Percentiles rank a stretch among this genome's conserved stretches.
phyloP scores from a whole-genome alignment of 1,140 invertebrate genomes.

The Procambarus virginalis region DNA sequence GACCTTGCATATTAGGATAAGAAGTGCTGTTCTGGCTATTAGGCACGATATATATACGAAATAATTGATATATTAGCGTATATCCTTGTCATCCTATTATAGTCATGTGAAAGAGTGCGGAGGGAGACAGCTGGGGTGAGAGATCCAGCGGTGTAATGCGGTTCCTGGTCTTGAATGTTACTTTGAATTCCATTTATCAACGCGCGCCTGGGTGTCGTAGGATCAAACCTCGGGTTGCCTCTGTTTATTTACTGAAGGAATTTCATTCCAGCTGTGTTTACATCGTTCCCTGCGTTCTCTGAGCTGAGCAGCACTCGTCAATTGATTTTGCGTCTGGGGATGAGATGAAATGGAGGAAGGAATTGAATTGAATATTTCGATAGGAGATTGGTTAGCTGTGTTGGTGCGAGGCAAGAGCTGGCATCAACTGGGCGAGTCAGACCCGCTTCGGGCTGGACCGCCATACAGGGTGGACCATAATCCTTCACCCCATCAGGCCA shows the following conservation, averaged over 20 bases:
- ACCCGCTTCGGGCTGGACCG: conserved; percentile 13
- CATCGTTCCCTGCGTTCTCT: not conserved
- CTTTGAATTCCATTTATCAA: conserved; percentile 12
- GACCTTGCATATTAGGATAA: too few relatives aligned
- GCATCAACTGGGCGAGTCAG: conserved; percentile 40
- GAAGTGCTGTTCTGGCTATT: too few relatives aligned
- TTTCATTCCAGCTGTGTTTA: not conserved
- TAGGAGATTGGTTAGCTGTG: not conserved
- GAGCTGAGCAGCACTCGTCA: not conserved
- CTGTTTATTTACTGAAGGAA: not conserved
- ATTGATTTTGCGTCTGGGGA: not conserved
- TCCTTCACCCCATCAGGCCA: not conserved
- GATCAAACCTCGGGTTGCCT: not conserved
- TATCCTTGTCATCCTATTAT: not conserved
- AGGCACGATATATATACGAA: too few relatives aligned
- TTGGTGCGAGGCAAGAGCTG: conserved; percentile 25
- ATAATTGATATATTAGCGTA: not conserved
- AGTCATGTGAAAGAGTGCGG: not conserved
- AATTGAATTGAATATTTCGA: not conserved
- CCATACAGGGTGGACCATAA: conserved; percentile 30
- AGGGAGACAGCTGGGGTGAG: too few relatives aligned
- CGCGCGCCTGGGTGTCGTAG: not conserved
- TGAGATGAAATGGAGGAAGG: not conserved
- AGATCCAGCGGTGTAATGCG: not conserved
- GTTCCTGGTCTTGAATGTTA: not conserved